Evolutionary conservation across 2,888 invertebrate species (phyloP).

Genomic region (Euproctis similis): DNA sequence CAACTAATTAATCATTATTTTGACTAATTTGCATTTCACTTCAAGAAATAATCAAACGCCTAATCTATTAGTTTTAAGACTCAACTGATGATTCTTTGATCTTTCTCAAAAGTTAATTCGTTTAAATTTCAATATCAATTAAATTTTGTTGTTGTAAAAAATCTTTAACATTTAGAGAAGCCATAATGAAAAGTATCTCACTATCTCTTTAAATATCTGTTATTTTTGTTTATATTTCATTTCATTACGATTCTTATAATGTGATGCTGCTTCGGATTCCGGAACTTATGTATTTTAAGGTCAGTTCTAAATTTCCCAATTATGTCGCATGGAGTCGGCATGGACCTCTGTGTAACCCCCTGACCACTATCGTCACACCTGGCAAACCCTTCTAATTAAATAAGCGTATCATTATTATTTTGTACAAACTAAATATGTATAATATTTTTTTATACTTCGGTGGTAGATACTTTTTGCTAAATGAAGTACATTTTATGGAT

Average conservation of each 20-base stretch:
- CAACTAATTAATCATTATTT: constrained; percentile 11
- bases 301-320: constrained; percentile 54
- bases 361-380: constrained; percentile 22
- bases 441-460: constrained; percentile 22
- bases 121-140: constrained; percentile 12
- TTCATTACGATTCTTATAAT: constrained; percentile 64
- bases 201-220: constrained; percentile 20
- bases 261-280: constrained; percentile 73
- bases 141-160: too few relatives aligned
- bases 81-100: constrained; percentile 12
- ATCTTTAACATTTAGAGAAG: too few relatives aligned
- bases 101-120: constrained; percentile 15
- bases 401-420: constrained; percentile 21
- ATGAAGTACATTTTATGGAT: too few relatives aligned
- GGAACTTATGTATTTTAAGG: constrained; percentile 68
- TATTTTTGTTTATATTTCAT: constrained; percentile 41
- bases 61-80: constrained; percentile 27
- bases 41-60: constrained; percentile 39
- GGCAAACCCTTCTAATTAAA: constrained; percentile 13
- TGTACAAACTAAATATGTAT: constrained; percentile 1
- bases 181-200: constrained; percentile 12
- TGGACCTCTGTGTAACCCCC: constrained; percentile 55
- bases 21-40: constrained; percentile 10
- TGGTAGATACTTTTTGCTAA: constrained; percentile 19
- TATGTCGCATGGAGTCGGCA: constrained; percentile 66